Evolutionary conservation across 2,113 vertebrate genomes (phyloP).

Genomic region (Uropsilus gracilis): DNA sequence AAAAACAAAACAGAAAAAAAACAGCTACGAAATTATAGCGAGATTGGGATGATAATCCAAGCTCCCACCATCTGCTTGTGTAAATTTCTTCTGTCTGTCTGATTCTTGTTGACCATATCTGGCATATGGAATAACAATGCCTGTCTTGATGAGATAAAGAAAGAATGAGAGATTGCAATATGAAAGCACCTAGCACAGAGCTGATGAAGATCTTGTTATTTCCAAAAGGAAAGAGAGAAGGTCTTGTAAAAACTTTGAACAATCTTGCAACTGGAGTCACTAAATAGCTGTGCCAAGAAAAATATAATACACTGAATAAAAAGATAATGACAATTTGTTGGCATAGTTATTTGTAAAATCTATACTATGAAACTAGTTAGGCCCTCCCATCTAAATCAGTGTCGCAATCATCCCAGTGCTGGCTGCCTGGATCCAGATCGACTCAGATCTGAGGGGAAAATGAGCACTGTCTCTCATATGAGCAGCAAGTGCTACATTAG

Average conservation of each 20-base stretch:
- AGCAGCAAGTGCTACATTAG: neutral
- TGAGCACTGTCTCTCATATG: neutral
- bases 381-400: conserved; percentile 15
- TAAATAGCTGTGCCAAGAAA: neutral
- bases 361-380: conserved; percentile 36
- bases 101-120: neutral
- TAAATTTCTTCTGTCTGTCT: neutral
- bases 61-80: neutral
- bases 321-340: neutral
- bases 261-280: conserved; percentile 52
- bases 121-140: neutral
- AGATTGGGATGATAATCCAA: neutral
- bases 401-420: neutral
- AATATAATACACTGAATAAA: conserved; percentile 10
- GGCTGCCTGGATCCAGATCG: too few relatives aligned
- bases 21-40: neutral
- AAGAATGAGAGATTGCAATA: neutral
- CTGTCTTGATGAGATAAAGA: neutral
- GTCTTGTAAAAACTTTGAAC: conserved; percentile 51
- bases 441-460: conserved; percentile 39
- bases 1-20: neutral
- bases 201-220: conserved; percentile 1
- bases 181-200: neutral
- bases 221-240: neutral
- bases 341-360: neutral